phyloP scores from a whole-genome alignment of 2,113 vertebrate genomes.

The Aplodontia rufa region DNA sequence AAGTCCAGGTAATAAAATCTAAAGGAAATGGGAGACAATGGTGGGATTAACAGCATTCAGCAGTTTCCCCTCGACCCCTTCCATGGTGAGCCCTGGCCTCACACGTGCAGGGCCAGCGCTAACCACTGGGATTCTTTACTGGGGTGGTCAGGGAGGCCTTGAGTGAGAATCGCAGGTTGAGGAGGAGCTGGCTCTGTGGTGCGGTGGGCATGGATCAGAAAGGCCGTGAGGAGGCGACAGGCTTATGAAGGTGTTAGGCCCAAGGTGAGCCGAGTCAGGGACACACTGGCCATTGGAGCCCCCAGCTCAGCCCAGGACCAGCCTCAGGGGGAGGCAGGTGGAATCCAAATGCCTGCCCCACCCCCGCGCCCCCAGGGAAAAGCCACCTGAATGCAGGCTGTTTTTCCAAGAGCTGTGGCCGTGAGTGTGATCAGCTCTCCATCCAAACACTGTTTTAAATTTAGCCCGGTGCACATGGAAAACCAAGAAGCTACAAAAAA shows the following conservation, averaged over 20 bases:
- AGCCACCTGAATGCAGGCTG: background rate
- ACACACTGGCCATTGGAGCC: background rate
- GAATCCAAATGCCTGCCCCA: background rate
- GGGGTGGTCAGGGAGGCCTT: too few species aligned
- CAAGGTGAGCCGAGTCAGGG: background rate
- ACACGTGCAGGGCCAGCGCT: too few species aligned
- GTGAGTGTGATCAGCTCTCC: background rate
- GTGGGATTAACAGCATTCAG: too few species aligned
- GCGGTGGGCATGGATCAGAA: background rate
- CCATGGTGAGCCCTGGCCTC: too few species aligned
- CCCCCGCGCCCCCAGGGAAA: background rate
- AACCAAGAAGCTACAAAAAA: slow-evolving; percentile 56
- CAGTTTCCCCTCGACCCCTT: accelerated
- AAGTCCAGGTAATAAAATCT: too few species aligned
- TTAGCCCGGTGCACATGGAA: slow-evolving; percentile 58
- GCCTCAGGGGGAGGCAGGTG: background rate
- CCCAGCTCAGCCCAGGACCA: too few species aligned
- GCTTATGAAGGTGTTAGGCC: too few species aligned
- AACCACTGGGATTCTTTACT: too few species aligned
- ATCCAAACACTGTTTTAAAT: slow-evolving; percentile 49
- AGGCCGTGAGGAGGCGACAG: background rate
- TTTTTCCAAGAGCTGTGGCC: background rate
- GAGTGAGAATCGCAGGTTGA: background rate
- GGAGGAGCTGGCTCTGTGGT: background rate
- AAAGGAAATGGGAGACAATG: accelerated